phyloP scores from a whole-genome alignment of 1,140 invertebrate genomes.

The Bicyclus anynana region DNA sequence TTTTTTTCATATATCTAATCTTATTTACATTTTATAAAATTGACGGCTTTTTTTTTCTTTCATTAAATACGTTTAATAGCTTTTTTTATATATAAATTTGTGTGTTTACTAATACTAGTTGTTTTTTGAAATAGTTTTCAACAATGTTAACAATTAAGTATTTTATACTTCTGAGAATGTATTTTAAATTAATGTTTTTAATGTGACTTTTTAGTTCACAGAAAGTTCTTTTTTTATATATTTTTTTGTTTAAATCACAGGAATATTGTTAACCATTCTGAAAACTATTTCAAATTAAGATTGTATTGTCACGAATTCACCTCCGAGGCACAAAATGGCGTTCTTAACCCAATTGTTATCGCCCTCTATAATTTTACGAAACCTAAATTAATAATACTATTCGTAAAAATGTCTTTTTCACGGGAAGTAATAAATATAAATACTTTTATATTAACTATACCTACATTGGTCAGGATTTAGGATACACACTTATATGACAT shows the following conservation, averaged over 20 bases:
- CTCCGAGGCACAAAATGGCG: constrained; percentile 67
- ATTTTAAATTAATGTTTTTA: too few relatives aligned
- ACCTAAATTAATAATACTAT: constrained; percentile 76
- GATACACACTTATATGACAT: constrained; percentile 65
- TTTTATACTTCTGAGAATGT: background rate
- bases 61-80: constrained; percentile 48
- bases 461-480: constrained; percentile 72
- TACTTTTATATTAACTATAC: constrained; percentile 61
- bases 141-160: constrained; percentile 10
- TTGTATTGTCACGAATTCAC: constrained; percentile 62
- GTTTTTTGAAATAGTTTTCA: constrained; percentile 46
- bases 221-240: too few relatives aligned
- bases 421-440: constrained; percentile 75
- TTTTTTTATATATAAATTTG: constrained; percentile 49
- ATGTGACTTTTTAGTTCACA: too few relatives aligned
- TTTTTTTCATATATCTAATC: constrained; percentile 66
- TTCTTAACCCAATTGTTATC: constrained; percentile 65
- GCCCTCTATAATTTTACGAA: constrained; percentile 62
- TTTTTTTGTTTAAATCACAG: too few relatives aligned
- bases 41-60: constrained; percentile 53
- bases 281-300: constrained; percentile 43
- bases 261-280: constrained; percentile 6
- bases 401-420: constrained; percentile 76
- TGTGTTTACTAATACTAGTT: constrained; percentile 39
- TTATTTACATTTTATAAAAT: constrained; percentile 75